Percentiles rank a stretch among this genome's conserved stretches.
These are phyloP conservation scores for Orius insidiosus DNA, from an alignment of 1,140 invertebrate genomes.

Conservation along the genomic window DNA sequence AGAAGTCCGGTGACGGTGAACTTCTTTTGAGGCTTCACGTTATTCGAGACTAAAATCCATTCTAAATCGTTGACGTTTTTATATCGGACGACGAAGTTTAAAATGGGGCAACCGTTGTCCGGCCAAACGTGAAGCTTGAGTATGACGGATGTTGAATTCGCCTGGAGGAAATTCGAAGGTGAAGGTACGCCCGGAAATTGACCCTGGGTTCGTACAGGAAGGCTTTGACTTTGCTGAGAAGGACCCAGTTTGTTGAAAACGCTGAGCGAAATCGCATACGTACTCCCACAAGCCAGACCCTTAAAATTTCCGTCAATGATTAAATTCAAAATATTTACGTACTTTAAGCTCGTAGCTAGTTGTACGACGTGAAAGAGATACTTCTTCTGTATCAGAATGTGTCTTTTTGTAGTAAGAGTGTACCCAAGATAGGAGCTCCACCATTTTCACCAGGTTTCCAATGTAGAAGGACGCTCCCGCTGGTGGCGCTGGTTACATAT, in stretches of 20 bases:
- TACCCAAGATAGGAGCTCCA: slow-evolving; percentile 47
- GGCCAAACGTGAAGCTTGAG: slow-evolving; percentile 59
- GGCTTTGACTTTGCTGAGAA: slow-evolving; percentile 45
- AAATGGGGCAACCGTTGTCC: slow-evolving; percentile 59
- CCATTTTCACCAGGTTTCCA: slow-evolving; percentile 53
- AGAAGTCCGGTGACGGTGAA: slow-evolving; percentile 50
- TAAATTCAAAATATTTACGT: neutral
- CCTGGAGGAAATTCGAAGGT: slow-evolving; percentile 39
- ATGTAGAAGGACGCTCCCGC: slow-evolving; percentile 47
- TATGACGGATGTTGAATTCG: slow-evolving; percentile 52
- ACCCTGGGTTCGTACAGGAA: slow-evolving; percentile 52
- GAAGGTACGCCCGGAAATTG: slow-evolving; percentile 49
- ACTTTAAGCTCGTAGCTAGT: slow-evolving; percentile 50
- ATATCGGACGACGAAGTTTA: slow-evolving; percentile 61
- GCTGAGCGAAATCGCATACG: slow-evolving; percentile 51
- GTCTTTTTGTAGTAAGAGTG: slow-evolving; percentile 43
- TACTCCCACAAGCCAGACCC: slow-evolving; percentile 50
- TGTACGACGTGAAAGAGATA: slow-evolving; percentile 40
- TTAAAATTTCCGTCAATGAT: no score
- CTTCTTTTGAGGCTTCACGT: slow-evolving; percentile 44
- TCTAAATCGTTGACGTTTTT: slow-evolving; percentile 36
- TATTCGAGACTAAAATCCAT: slow-evolving; percentile 49
- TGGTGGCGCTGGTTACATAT: slow-evolving; percentile 51
- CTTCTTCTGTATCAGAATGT: slow-evolving; percentile 40
- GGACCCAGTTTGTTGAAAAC: slow-evolving; percentile 55